phyloP scores from a whole-genome alignment of 2,888 invertebrate genomes.

The Lasioglossum calceatum region DNA sequence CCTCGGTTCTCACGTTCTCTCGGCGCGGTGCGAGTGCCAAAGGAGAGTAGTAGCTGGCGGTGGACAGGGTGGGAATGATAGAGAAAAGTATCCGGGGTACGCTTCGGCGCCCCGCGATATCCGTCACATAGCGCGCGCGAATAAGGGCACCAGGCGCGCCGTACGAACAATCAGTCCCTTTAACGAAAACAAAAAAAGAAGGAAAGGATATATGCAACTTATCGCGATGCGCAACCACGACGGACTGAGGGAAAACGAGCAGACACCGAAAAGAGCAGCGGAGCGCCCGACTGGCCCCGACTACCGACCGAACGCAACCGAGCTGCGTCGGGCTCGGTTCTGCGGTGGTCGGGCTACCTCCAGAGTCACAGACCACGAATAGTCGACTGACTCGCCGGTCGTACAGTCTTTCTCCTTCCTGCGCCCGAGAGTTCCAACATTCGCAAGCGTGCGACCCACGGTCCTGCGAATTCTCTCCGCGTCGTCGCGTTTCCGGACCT shows the following conservation, averaged over 20 bases:
- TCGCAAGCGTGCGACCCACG: conserved; percentile 48
- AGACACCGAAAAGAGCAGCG: conserved; percentile 64
- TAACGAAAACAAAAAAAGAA: conserved; percentile 41
- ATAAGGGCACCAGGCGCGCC: conserved; percentile 42
- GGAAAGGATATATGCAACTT: conserved; percentile 53
- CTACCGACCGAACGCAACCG: conserved; percentile 75
- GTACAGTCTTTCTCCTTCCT: conserved; percentile 58
- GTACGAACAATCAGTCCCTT: conserved; percentile 62
- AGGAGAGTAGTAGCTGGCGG: conserved; percentile 54
- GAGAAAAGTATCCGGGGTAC: conserved; percentile 60
- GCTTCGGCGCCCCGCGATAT: conserved; percentile 58
- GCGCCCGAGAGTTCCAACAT: conserved; percentile 47
- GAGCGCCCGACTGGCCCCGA: conserved; percentile 71
- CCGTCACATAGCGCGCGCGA: conserved; percentile 58
- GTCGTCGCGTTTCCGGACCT: conserved; percentile 5
- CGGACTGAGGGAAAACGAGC: conserved; percentile 69
- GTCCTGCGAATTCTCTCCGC: conserved; percentile 27
- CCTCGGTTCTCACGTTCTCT: conserved; percentile 30
- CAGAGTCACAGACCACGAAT: conserved; percentile 75
- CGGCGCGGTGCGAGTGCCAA: conserved; percentile 32
- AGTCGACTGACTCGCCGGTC: conserved; percentile 72
- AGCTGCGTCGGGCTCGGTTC: conserved; percentile 74
- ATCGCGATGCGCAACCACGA: conserved; percentile 70
- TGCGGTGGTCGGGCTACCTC: conserved; percentile 75
- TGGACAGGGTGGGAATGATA: conserved; percentile 56